Percentiles rank a stretch among this genome's conserved stretches.
Conservation (phyloP, 2,797 vertebrate species). For the Huso huso region DNA sequence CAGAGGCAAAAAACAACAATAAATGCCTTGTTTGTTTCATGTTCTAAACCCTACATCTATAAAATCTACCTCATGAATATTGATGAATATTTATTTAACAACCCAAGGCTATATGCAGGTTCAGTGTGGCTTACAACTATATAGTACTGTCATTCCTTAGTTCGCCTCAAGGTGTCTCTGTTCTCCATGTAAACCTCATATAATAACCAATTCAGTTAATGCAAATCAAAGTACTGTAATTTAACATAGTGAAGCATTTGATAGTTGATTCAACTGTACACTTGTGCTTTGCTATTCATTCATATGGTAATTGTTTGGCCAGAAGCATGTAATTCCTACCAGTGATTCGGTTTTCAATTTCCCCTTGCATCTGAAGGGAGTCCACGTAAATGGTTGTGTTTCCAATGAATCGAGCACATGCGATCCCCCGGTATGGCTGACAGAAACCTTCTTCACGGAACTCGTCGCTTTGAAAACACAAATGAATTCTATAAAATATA, state of each 20-base stretch:
- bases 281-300: no score
- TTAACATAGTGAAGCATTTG: no score
- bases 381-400: conserved; percentile 95
- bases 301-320: fast-evolving
- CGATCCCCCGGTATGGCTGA: conserved; percentile 90
- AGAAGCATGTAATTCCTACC: conserved; percentile 52
- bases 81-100: not conserved
- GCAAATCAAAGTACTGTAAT: no score
- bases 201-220: not conserved
- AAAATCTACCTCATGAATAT: conserved; percentile 6
- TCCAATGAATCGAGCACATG: conserved; percentile 89
- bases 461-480: conserved; percentile 55
- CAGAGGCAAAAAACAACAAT: not conserved
- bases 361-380: conserved; percentile 94
- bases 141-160: not conserved
- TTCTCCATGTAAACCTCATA: not conserved
- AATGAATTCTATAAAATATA: conserved; percentile 19
- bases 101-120: not conserved
- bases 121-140: no score
- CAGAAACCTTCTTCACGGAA: conserved; percentile 85
- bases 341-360: conserved; percentile 94
- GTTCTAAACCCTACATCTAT: not conserved
- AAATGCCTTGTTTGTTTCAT: not conserved
- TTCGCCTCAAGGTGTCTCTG: conserved; percentile 14
- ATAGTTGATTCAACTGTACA: no score